Evolutionary conservation across 2,797 vertebrate species (phyloP).

Genomic region (Peromyscus melanophrys): DNA sequence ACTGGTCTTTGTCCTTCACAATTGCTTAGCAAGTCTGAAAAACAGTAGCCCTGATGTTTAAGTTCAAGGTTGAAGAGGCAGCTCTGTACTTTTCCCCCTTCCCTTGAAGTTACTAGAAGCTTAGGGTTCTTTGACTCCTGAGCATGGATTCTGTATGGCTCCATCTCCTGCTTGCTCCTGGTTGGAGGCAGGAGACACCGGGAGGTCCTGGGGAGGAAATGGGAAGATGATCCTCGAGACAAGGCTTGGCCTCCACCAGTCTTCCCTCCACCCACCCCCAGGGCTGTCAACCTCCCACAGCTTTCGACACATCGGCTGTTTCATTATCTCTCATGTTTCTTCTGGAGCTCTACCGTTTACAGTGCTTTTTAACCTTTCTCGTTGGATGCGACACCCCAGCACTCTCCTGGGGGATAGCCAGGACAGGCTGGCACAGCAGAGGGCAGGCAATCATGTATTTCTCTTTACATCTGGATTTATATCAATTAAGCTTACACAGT

Average conservation of each 20-base stretch:
- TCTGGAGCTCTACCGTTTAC: conserved; percentile 22
- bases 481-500: background rate
- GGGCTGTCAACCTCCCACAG: background rate
- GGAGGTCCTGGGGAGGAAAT: background rate
- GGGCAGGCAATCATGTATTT: conserved; percentile 11
- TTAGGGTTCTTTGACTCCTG: background rate
- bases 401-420: background rate
- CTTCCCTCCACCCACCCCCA: background rate
- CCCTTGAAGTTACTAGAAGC: conserved; percentile 46
- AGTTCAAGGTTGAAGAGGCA: conserved; percentile 28
- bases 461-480: background rate
- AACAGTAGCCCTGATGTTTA: conserved; percentile 62
- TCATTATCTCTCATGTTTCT: background rate
- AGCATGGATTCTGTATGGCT: background rate
- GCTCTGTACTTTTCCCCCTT: conserved; percentile 38
- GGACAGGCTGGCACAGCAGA: conserved; percentile 17
- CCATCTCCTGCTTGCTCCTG: background rate
- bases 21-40: conserved; percentile 69
- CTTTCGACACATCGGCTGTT: background rate
- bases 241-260: background rate
- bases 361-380: conserved; percentile 13
- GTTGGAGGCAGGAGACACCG: background rate
- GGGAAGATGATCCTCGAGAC: background rate
- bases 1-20: conserved; percentile 60
- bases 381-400: background rate